Evolutionary conservation across 2,113 vertebrate genomes (phyloP).

Genomic region (Oenanthe oenanthe): DNA sequence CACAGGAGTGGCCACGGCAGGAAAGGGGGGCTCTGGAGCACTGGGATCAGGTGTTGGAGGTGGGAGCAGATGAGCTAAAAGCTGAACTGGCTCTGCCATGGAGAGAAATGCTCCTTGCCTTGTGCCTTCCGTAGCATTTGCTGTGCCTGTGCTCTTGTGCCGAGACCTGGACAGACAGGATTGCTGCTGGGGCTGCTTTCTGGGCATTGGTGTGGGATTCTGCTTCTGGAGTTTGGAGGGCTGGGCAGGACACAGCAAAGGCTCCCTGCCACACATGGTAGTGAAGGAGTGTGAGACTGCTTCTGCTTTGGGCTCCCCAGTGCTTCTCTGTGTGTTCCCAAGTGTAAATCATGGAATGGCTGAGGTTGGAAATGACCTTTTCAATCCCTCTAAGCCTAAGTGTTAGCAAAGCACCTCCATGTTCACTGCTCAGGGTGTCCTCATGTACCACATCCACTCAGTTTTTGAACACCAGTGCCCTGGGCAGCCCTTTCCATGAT

Average conservation of each 20-base stretch:
- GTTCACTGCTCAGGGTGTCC: background rate
- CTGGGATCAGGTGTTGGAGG: background rate
- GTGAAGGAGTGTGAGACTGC: background rate
- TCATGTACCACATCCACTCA: background rate
- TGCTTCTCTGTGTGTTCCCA: background rate
- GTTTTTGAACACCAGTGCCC: background rate
- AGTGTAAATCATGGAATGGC: background rate
- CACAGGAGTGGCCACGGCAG: background rate
- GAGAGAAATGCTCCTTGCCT: rapidly evolving
- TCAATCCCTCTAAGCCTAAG: background rate
- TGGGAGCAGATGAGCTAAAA: background rate
- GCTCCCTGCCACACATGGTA: background rate
- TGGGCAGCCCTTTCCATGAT: background rate
- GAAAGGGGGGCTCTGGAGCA: background rate
- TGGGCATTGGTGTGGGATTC: background rate
- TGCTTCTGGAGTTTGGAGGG: background rate
- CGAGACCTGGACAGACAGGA: background rate
- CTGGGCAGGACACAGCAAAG: rapidly evolving
- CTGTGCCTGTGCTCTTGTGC: background rate
- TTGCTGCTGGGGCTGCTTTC: background rate
- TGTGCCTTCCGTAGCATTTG: background rate
- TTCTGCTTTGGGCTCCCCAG: background rate
- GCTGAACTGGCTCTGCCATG: rapidly evolving
- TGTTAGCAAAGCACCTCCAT: background rate
- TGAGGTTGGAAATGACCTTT: background rate